Conservation (phyloP, 37 sponge, comb jelly and placozoan species). For the Axinella damicornis region DNA sequence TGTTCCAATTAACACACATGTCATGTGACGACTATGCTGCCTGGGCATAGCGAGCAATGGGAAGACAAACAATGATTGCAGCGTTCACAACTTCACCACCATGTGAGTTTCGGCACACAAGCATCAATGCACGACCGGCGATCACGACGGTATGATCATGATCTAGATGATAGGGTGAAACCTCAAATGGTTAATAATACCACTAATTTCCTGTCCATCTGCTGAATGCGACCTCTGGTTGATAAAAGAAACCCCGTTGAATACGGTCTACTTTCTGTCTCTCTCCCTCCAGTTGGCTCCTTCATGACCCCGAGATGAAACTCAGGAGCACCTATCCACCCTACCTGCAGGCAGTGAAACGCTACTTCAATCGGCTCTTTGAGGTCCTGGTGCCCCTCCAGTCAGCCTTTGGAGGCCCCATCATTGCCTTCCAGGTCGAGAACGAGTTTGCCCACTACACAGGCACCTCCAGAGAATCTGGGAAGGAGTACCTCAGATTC, state of each 20-base stretch:
- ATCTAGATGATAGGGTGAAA: no score
- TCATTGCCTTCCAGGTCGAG: conserved; percentile 93
- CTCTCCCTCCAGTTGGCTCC: conserved; percentile 90
- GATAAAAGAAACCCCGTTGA: no score
- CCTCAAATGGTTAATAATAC: no score
- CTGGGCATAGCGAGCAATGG: no score
- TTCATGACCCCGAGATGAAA: conserved; percentile 81
- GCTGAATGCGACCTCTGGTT: neutral
- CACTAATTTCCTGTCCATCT: neutral
- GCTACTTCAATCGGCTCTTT: conserved; percentile 76
- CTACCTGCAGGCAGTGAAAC: conserved; percentile 70
- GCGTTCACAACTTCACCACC: no score
- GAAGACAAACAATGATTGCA: no score
- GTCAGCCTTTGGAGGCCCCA: conserved; percentile 80
- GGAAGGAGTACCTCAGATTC: conserved; percentile 30
- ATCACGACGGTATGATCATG: no score
- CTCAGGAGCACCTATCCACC: conserved; percentile 69
- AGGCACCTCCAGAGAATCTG: neutral
- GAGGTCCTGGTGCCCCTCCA: conserved; percentile 74
- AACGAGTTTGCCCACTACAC: conserved; percentile 69
- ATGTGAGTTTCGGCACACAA: no score
- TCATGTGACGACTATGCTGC: no score
- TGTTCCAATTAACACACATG: no score
- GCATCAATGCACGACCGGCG: no score
- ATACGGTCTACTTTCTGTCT: no score